Percentiles rank a stretch among this genome's conserved stretches.
Conservation (phyloP, 1,140 invertebrate genomes). For the Atta texana region DNA sequence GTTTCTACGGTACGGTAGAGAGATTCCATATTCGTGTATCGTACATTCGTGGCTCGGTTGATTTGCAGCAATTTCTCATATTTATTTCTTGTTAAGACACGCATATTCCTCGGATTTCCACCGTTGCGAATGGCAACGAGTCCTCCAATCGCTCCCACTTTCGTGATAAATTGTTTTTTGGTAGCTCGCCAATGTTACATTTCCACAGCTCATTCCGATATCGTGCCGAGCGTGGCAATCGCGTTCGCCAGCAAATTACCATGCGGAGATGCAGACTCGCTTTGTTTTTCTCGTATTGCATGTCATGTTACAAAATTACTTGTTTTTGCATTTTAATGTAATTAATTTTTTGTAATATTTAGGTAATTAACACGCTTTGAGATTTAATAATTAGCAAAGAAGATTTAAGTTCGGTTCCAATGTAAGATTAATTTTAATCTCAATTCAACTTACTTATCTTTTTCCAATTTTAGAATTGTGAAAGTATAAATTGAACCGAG, state of each 20-base stretch:
- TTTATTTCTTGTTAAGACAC: background rate
- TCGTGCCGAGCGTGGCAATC: constrained; percentile 44
- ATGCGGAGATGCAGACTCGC: background rate
- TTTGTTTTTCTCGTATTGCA: background rate
- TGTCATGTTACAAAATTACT: background rate
- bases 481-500: too few species aligned
- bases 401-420: too few species aligned
- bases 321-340: background rate
- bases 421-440: too few species aligned
- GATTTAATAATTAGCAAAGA: background rate
- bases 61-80: background rate
- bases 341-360: background rate
- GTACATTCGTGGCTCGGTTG: background rate
- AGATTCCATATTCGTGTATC: background rate
- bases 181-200: constrained; percentile 56
- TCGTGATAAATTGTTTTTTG: constrained; percentile 65
- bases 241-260: constrained; percentile 12
- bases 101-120: background rate
- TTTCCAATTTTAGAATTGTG: too few species aligned
- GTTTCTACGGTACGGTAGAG: constrained; percentile 1
- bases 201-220: constrained; percentile 25
- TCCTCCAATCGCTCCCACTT: background rate
- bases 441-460: too few species aligned
- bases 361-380: background rate
- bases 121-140: background rate